Percentiles rank a stretch among this genome's conserved stretches.
Evolutionary conservation across 2,797 vertebrate species (phyloP).

Genomic region (Oreochromis grahami): DNA sequence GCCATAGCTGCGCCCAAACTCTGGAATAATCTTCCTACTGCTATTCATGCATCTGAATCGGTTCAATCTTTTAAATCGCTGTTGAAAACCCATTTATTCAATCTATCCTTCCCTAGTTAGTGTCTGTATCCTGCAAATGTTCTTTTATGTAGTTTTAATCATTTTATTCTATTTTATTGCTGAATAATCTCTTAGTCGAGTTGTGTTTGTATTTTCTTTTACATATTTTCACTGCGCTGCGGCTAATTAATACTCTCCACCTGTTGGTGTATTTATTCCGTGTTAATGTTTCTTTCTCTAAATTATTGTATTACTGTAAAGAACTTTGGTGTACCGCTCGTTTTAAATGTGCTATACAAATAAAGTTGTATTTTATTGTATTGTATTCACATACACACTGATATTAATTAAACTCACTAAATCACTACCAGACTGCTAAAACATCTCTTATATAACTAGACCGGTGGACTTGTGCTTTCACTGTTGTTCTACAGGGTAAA

Average conservation of each 20-base stretch:
- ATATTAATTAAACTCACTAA: background rate
- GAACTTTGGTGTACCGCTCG: background rate
- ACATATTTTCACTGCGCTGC: fast-evolving
- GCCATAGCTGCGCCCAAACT: background rate
- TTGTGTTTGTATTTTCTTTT: background rate
- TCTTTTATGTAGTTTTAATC: fast-evolving
- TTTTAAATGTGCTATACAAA: background rate
- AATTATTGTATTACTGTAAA: background rate
- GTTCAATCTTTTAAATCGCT: background rate
- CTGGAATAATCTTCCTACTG: background rate
- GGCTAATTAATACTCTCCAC: background rate
- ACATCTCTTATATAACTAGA: background rate
- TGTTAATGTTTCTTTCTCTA: background rate
- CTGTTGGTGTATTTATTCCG: background rate
- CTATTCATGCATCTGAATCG: background rate
- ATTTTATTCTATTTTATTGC: background rate
- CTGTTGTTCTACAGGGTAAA: background rate
- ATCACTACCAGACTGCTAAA: background rate
- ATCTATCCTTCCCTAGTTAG: background rate
- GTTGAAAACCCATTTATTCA: background rate
- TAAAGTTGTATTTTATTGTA: background rate
- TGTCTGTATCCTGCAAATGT: background rate
- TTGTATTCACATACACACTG: background rate
- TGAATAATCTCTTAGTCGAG: fast-evolving
- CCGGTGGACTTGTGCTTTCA: background rate